These are phyloP conservation scores for Melanotaenia duboulayi DNA, from an alignment of 2,113 vertebrate species.

Conservation along the genomic window DNA sequence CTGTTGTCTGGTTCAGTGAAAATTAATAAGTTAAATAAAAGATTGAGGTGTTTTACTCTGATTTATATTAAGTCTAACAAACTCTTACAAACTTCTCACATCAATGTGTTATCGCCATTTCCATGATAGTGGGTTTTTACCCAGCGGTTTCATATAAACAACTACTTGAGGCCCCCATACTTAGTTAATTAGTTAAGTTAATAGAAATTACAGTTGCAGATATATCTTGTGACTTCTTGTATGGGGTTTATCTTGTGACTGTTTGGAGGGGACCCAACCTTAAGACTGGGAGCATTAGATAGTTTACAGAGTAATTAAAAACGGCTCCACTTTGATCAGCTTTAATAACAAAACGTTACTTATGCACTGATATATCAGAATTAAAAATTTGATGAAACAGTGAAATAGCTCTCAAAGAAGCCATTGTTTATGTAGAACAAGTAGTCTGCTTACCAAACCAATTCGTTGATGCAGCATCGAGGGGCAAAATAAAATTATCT, in stretches of 20 bases:
- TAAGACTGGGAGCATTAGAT: not conserved
- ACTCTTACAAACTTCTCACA: not conserved
- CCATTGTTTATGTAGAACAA: not conserved
- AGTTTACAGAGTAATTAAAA: not conserved
- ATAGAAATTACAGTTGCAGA: not conserved
- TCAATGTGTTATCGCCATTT: not conserved
- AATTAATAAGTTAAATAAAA: not conserved
- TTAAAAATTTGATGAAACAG: conserved; percentile 2
- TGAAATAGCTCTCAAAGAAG: not conserved
- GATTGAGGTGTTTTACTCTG: not conserved
- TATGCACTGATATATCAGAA: not conserved
- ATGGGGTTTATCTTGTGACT: conserved; percentile 4
- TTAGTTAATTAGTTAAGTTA: conserved; percentile 7
- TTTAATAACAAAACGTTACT: conserved; percentile 10
- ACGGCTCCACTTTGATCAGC: not conserved
- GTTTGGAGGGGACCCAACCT: not conserved
- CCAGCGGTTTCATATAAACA: not conserved
- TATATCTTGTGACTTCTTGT: conserved; percentile 11
- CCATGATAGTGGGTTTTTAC: not conserved
- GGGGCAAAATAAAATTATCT: not conserved
- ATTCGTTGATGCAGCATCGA: not conserved
- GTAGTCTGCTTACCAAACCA: not conserved
- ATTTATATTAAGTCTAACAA: not conserved
- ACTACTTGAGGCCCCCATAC: not conserved
- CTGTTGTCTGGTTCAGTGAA: conserved; percentile 1